Evolutionary conservation across 2,113 vertebrate genomes (phyloP).

Genomic region (Menura novaehollandiae): DNA sequence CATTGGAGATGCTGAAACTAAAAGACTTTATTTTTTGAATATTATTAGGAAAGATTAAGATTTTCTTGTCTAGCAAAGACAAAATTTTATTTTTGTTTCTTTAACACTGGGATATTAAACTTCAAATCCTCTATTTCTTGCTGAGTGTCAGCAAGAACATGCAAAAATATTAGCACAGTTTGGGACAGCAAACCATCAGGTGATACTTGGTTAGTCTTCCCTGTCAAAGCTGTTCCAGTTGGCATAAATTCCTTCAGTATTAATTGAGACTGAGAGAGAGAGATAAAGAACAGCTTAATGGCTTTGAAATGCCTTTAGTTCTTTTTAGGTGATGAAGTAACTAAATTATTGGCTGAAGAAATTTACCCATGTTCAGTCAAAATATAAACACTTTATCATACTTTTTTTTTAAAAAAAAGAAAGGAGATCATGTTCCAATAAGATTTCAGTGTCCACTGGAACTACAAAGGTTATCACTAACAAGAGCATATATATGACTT

Average conservation of each 20-base stretch:
- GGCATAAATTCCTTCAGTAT: not conserved
- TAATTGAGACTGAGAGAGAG: not conserved
- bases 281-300: not conserved
- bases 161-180: not conserved
- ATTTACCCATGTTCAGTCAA: not conserved
- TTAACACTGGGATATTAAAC: not conserved
- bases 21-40: not conserved
- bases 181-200: not conserved
- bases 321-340: not conserved
- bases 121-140: not conserved
- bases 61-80: not conserved
- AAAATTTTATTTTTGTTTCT: not conserved
- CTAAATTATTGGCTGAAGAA: not conserved
- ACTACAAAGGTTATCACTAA: not conserved
- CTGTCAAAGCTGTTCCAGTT: not conserved
- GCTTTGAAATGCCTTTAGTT: not conserved
- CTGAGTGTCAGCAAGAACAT: not conserved
- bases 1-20: not conserved
- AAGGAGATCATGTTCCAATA: rapidly evolving
- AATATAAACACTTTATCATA: not conserved
- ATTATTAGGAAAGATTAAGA: not conserved
- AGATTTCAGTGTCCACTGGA: not conserved
- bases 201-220: not conserved
- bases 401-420: not conserved
- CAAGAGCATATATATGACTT: not conserved